phyloP scores from a whole-genome alignment of 1,140 invertebrate species.

The Bilobella aurantiaca region DNA sequence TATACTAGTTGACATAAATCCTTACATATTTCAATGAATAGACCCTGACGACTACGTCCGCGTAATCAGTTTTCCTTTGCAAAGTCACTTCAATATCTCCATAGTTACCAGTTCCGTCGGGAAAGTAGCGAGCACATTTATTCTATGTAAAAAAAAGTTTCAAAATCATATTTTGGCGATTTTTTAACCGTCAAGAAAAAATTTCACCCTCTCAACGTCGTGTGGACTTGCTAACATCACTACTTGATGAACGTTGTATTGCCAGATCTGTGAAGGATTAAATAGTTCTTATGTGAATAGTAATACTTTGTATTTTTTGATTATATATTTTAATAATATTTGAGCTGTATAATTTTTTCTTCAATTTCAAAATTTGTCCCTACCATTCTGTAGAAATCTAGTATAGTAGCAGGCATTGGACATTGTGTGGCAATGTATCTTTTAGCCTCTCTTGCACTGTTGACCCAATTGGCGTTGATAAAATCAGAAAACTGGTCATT shows the following conservation, averaged over 20 bases:
- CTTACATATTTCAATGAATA: neutral
- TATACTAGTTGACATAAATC: too few relatives aligned
- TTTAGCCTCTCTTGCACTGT: neutral
- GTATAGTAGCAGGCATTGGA: neutral
- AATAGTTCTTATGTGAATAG: too few relatives aligned
- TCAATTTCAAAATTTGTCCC: too few relatives aligned
- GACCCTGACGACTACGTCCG: neutral
- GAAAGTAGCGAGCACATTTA: neutral
- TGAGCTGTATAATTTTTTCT: too few relatives aligned
- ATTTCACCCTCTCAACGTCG: neutral
- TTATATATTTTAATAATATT: too few relatives aligned
- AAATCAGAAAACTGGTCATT: neutral
- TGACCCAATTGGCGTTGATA: slow-evolving; percentile 11
- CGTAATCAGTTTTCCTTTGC: neutral
- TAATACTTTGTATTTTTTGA: too few relatives aligned
- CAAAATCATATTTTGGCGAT: too few relatives aligned
- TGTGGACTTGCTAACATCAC: neutral
- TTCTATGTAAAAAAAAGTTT: neutral
- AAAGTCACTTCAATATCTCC: neutral
- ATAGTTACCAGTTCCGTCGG: neutral
- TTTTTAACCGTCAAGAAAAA: too few relatives aligned
- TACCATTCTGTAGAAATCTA: slow-evolving; percentile 7
- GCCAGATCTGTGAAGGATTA: neutral
- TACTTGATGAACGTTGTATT: neutral
- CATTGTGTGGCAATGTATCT: slow-evolving; percentile 10